Percentiles rank a stretch among this genome's conserved stretches.
Conservation (phyloP, 2,888 invertebrate genomes). For the Campaea margaritaria region DNA sequence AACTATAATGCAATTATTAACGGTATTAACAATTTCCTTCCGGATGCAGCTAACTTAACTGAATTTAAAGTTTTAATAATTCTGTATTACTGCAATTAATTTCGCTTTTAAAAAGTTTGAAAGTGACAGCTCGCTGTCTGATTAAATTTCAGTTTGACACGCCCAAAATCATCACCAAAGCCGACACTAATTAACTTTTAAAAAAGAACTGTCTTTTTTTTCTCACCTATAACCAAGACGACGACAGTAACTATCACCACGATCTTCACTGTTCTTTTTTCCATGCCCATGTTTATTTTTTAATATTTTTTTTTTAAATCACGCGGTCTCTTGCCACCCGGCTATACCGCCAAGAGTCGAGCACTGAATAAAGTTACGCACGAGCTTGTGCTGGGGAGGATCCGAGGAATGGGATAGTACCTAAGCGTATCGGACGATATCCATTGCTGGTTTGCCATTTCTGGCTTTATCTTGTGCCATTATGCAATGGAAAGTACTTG, state of each 20-base stretch:
- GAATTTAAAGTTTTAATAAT: too few relatives aligned
- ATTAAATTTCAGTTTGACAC: too few relatives aligned
- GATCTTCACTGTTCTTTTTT: slow-evolving; percentile 75
- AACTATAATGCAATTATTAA: too few relatives aligned
- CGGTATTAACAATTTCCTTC: too few relatives aligned
- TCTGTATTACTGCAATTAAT: too few relatives aligned
- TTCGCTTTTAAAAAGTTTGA: too few relatives aligned
- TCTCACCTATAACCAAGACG: slow-evolving; percentile 71
- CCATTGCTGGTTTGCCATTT: slow-evolving; percentile 52
- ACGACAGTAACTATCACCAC: slow-evolving; percentile 65
- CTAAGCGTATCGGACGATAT: slow-evolving; percentile 33
- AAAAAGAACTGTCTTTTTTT: not conserved
- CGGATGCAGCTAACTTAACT: too few relatives aligned
- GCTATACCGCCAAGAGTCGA: slow-evolving; percentile 20
- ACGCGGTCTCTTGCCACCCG: slow-evolving; percentile 1
- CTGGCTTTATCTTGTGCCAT: not conserved
- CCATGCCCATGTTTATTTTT: slow-evolving; percentile 64
- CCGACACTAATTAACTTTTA: not conserved
- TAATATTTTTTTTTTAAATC: slow-evolving; percentile 3
- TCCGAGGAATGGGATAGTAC: slow-evolving; percentile 15
- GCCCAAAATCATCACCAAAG: too few relatives aligned
- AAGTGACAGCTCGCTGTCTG: too few relatives aligned
- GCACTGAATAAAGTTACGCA: slow-evolving; percentile 30
- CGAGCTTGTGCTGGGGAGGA: slow-evolving; percentile 4
- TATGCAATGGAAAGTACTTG: too few relatives aligned